A percentile compares a stretch with the other conserved stretches of the same genome.
Evolutionary conservation across 2,888 invertebrate genomes (phyloP).

Genomic region (Drosophila kuntzei): DNA sequence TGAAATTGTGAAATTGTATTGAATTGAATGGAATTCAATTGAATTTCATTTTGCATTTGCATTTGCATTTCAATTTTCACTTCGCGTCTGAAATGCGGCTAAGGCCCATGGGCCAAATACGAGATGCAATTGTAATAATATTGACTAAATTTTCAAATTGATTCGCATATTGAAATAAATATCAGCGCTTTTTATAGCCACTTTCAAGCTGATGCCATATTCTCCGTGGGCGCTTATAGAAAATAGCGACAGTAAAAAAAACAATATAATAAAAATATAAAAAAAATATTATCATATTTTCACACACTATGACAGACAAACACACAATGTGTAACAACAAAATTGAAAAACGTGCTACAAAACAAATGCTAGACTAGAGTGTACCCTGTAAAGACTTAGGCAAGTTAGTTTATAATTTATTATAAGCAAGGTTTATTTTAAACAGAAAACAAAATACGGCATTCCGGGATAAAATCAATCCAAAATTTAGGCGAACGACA

Average conservation of each 20-base stretch:
- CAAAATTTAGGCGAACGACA: too few species aligned
- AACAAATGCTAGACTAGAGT: neutral
- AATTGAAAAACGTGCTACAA: slow-evolving; percentile 14
- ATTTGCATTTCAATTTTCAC: slow-evolving; percentile 19
- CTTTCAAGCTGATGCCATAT: slow-evolving; percentile 17
- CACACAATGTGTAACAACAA: slow-evolving; percentile 31
- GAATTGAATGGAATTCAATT: slow-evolving; percentile 3
- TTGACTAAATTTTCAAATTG: slow-evolving; percentile 49
- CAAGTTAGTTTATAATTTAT: too few species aligned
- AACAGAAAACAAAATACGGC: too few species aligned
- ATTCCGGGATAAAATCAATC: too few species aligned
- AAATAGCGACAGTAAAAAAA: slow-evolving; percentile 7
- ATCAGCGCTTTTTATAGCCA: slow-evolving; percentile 22
- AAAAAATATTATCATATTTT: slow-evolving; percentile 57
- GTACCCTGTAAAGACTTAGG: too few species aligned
- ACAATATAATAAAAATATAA: slow-evolving; percentile 6
- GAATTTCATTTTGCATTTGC: slow-evolving; percentile 25
- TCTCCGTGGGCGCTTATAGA: slow-evolving; percentile 8
- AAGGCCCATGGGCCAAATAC: slow-evolving; percentile 12
- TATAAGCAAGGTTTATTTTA: too few species aligned
- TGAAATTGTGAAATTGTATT: slow-evolving; percentile 18
- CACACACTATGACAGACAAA: slow-evolving; percentile 18
- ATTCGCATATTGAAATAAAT: slow-evolving; percentile 52
- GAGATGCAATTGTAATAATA: slow-evolving; percentile 39
- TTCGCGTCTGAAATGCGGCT: slow-evolving; percentile 4